These are phyloP conservation scores for Perithous albicinctus DNA, from an alignment of 2,888 invertebrate genomes.

Conservation along the genomic window DNA sequence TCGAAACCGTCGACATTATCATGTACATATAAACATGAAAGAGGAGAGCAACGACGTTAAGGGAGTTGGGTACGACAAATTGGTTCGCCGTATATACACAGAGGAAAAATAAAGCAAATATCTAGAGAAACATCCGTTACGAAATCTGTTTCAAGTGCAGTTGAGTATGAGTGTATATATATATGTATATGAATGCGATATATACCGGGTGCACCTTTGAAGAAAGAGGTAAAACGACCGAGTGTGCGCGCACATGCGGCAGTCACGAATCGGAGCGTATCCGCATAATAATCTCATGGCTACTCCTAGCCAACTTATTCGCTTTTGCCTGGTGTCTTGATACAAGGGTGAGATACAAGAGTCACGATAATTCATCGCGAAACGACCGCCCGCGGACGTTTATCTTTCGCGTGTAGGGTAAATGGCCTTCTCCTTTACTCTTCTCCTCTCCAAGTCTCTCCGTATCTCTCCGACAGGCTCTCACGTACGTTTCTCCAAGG, in stretches of 20 bases:
- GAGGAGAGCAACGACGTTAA: neutral
- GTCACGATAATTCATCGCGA: slow-evolving; percentile 78
- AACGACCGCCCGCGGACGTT: slow-evolving; percentile 80
- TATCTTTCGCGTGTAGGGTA: slow-evolving; percentile 76
- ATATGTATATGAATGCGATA: neutral
- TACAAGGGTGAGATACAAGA: slow-evolving; percentile 73
- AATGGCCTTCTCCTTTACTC: slow-evolving; percentile 66
- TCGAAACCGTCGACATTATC: slow-evolving; percentile 26
- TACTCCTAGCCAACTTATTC: slow-evolving; percentile 68
- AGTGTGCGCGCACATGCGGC: slow-evolving; percentile 21
- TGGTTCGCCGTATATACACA: slow-evolving; percentile 3
- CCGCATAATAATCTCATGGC: slow-evolving; percentile 64
- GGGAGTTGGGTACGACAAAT: slow-evolving; percentile 22
- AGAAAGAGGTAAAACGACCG: neutral
- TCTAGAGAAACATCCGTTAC: no score
- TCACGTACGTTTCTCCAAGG: slow-evolving; percentile 63
- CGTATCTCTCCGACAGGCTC: slow-evolving; percentile 68
- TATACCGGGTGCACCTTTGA: neutral
- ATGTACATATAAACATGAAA: neutral
- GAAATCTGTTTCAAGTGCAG: slow-evolving; percentile 20
- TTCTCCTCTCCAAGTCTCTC: slow-evolving; percentile 47
- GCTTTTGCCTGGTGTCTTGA: slow-evolving; percentile 72
- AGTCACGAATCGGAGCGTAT: slow-evolving; percentile 54
- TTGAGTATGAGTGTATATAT: neutral
- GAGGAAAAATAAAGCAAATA: no score